Base-by-base conservation (phyloP, 2,888 invertebrate species). In the Drosophila hamatofila region DNA sequence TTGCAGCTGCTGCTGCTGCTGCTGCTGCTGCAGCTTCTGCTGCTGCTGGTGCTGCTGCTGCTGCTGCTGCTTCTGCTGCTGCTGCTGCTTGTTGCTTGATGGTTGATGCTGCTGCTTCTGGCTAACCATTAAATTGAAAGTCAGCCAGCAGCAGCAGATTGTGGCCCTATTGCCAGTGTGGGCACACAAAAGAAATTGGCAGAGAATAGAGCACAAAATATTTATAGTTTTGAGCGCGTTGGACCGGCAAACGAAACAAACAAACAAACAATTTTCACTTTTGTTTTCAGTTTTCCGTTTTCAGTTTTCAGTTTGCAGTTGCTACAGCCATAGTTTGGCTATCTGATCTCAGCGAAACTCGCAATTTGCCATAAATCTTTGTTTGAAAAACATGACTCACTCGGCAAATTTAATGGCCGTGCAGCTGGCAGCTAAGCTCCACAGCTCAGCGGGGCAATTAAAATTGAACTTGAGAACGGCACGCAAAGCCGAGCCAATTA, bases 221-320 rank as follows among this genome's bases (percentile, higher is more conserved):
- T 78, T 74, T 78, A 74, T 70, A 62, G 72, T 76, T 78, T 73
- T 67, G 58, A 71, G 33, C 48, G 63, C 54, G 59, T 49, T 51
- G 46, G 51, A 46, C 16, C 3, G 2, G 25, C 9, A 27, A 27
- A 16, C 23, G 23, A 41, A 21, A 12, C 12, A 27, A 27, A 25
- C 23, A 44, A 44, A 16, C 23, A 71, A 46, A 64, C 57, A 72
- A 54, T 65, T 65, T 52, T 27, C 39, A 42, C 33, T 51, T 37
- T 54, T 48, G 18, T 33, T 60, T 58, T 55, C 30, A 4, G 18
- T n/a, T n/a, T n/a, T n/a, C n/a, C n/a, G n/a, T n/a, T n/a, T n/a
- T n/a, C n/a, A n/a, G n/a, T n/a, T n/a, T n/a, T n/a, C n/a, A n/a
- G n/a, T n/a, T n/a, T n/a, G n/a, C n/a, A n/a, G n/a, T 18, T 30